These are phyloP conservation scores for Orcinus orca DNA, from an alignment of 2,113 vertebrate genomes.

Conservation along the genomic window DNA sequence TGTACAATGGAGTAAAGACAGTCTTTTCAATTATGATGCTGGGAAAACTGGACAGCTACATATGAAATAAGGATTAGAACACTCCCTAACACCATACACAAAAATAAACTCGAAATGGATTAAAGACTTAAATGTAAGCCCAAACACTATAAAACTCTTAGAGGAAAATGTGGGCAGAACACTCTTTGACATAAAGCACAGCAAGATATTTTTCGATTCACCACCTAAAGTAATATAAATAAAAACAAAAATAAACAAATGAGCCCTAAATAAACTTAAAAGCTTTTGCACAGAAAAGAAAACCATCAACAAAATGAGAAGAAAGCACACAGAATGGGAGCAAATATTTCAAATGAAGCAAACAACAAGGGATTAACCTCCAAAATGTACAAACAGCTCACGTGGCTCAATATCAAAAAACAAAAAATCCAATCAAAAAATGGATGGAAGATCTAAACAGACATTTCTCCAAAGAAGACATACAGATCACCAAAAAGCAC, in stretches of 20 bases:
- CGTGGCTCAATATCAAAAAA: too few relatives aligned
- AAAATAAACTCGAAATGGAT: too few relatives aligned
- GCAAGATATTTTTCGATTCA: background rate
- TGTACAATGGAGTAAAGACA: background rate
- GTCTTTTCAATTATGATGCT: background rate
- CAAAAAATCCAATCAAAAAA: too few relatives aligned
- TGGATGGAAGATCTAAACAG: too few relatives aligned
- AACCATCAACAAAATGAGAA: background rate
- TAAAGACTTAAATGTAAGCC: background rate
- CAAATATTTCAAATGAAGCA: too few relatives aligned
- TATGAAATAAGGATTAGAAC: background rate
- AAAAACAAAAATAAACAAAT: background rate
- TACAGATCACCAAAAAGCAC: too few relatives aligned
- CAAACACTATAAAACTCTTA: background rate
- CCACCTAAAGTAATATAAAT: background rate
- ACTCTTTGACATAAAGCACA: background rate
- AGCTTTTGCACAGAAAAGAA: background rate
- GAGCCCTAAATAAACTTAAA: background rate
- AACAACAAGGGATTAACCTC: too few relatives aligned
- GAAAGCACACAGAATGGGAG: too few relatives aligned
- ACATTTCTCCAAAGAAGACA: too few relatives aligned
- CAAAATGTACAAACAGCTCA: too few relatives aligned
- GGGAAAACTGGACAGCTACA: background rate
- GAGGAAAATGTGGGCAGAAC: background rate
- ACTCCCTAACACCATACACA: background rate